Percentiles rank a stretch among this genome's conserved stretches.
These are phyloP conservation scores for Acanthopleura granulata DNA, from an alignment of 2,888 invertebrate species.

Conservation along the genomic window DNA sequence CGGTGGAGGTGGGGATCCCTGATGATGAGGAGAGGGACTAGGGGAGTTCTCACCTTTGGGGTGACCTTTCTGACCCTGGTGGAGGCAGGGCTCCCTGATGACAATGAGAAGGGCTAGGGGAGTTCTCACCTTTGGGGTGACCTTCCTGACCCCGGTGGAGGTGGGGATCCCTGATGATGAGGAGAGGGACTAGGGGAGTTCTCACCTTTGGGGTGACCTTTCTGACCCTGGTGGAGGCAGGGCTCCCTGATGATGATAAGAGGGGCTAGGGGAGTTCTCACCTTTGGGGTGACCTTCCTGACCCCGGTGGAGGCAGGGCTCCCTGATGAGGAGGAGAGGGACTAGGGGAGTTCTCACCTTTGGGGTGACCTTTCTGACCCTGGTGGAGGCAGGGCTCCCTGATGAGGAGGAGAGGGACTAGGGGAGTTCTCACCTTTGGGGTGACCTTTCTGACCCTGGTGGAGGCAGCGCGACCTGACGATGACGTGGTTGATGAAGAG, in stretches of 20 bases:
- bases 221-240: neutral
- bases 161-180: neutral
- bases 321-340: neutral
- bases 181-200: neutral
- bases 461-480: neutral
- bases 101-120: no score
- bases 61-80: no score
- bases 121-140: slow-evolving; percentile 4
- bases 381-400: neutral
- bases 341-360: neutral
- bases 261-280: neutral
- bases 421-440: neutral
- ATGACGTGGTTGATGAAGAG: neutral
- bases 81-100: no score
- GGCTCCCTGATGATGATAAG: neutral
- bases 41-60: neutral
- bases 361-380: slow-evolving; percentile 1
- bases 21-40: no score
- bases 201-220: neutral
- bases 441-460: slow-evolving; percentile 12
- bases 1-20: no score
- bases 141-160: neutral
- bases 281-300: neutral
- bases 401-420: neutral
- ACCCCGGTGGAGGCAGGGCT: no score